Evolutionary conservation across 1,140 invertebrate species (phyloP).

Genomic region (Drosophila albomicans): DNA sequence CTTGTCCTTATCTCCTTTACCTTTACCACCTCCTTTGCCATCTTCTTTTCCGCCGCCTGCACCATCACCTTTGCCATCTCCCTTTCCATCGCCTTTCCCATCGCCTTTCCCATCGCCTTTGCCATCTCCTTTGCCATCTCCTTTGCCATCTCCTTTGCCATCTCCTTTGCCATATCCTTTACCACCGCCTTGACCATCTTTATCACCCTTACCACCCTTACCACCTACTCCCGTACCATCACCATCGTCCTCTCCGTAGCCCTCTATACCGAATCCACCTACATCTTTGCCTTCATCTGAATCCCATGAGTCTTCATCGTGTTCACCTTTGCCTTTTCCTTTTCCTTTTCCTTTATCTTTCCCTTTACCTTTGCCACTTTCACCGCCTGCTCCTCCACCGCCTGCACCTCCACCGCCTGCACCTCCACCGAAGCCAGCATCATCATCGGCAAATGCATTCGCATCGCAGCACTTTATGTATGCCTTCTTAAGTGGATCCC

Average conservation of each 20-base stretch:
- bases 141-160: neutral
- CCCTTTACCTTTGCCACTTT: neutral
- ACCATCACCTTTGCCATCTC: neutral
- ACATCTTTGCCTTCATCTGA: neutral
- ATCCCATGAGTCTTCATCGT: neutral
- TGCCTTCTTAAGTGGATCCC: neutral
- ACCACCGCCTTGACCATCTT: neutral
- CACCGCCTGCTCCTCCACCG: neutral
- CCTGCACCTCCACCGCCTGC: neutral
- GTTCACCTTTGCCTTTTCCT: neutral
- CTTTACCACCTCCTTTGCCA: neutral
- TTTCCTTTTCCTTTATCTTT: neutral
- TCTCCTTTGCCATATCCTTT: neutral
- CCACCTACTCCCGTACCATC: neutral
- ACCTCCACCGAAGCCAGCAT: neutral
- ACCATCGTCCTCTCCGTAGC: neutral
- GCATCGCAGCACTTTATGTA: slow-evolving; percentile 9
- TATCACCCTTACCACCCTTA: neutral
- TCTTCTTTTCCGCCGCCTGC: neutral
- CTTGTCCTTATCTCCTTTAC: too few relatives aligned
- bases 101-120: neutral
- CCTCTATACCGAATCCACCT: neutral
- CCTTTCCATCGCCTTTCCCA: neutral
- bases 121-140: neutral
- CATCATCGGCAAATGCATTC: neutral